Percentiles rank a stretch among this genome's conserved stretches.
Evolutionary conservation across 2,797 vertebrate species (phyloP).

Genomic region (Leucoraja ocellata): DNA sequence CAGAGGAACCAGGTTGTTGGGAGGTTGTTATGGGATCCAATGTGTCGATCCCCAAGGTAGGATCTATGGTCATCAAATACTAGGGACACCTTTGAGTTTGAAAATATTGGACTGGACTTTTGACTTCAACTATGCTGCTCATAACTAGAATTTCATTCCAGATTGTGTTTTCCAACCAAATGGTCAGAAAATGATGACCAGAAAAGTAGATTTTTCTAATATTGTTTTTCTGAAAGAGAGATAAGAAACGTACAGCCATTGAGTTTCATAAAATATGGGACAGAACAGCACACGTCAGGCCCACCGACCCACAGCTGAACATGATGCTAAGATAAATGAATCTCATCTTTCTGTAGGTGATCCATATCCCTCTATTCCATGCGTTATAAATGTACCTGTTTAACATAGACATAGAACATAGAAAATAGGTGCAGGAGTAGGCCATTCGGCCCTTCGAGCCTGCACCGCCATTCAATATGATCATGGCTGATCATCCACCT

Average conservation of each 20-base stretch:
- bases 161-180: background rate
- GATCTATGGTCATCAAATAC: background rate
- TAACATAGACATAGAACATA: too few species aligned
- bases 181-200: background rate
- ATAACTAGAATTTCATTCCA: slow-evolving; percentile 1
- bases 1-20: background rate
- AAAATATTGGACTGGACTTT: background rate
- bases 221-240: background rate
- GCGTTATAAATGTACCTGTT: too few species aligned
- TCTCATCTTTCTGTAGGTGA: too few species aligned
- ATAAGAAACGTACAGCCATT: background rate
- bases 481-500: too few species aligned
- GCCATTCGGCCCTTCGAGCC: too few species aligned
- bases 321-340: too few species aligned
- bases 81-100: background rate
- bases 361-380: too few species aligned
- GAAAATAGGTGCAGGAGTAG: too few species aligned
- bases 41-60: background rate
- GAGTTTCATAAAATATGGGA: background rate
- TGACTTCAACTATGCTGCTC: background rate
- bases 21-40: background rate
- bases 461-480: too few species aligned
- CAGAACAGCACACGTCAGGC: too few species aligned
- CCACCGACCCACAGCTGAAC: too few species aligned
- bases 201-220: background rate